Conservation (phyloP, 2,113 vertebrate genomes). For the Cettia cetti region DNA sequence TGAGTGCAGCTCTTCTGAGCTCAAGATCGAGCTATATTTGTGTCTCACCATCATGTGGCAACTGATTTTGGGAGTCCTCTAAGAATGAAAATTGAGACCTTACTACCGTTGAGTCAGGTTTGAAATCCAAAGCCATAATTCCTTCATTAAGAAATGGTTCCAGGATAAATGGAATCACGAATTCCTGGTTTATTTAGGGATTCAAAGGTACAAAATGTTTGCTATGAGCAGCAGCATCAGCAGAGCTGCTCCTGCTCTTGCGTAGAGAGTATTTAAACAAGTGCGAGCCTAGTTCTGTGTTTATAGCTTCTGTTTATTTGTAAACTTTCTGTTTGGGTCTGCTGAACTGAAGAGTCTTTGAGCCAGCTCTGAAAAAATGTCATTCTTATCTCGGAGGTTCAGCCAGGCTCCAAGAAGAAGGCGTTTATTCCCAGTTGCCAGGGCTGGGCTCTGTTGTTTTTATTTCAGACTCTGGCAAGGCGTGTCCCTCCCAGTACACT, state of each 20-base stretch:
- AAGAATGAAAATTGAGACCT: not conserved
- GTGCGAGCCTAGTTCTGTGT: not conserved
- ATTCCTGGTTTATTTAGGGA: not conserved
- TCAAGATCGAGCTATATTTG: not conserved
- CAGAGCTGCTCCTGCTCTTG: not conserved
- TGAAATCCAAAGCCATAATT: not conserved
- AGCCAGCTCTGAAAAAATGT: not conserved
- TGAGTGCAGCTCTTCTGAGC: not conserved
- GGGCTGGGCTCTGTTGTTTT: conserved; percentile 34
- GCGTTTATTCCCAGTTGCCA: not conserved
- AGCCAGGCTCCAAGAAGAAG: conserved; percentile 27
- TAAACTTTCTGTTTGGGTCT: not conserved
- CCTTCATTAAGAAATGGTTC: not conserved
- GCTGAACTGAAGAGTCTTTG: not conserved
- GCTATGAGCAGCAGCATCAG: not conserved
- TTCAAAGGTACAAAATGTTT: not conserved
- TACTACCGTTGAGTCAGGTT: not conserved
- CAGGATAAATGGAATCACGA: not conserved
- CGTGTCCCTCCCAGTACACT: not conserved
- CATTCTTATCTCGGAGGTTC: conserved; percentile 10
- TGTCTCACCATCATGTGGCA: not conserved
- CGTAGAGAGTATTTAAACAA: not conserved
- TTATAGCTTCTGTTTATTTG: not conserved
- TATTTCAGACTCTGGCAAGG: not conserved
- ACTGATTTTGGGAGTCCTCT: not conserved